Evolutionary conservation across 2,113 vertebrate species (phyloP).

Genomic region (Arothron firmamentum): DNA sequence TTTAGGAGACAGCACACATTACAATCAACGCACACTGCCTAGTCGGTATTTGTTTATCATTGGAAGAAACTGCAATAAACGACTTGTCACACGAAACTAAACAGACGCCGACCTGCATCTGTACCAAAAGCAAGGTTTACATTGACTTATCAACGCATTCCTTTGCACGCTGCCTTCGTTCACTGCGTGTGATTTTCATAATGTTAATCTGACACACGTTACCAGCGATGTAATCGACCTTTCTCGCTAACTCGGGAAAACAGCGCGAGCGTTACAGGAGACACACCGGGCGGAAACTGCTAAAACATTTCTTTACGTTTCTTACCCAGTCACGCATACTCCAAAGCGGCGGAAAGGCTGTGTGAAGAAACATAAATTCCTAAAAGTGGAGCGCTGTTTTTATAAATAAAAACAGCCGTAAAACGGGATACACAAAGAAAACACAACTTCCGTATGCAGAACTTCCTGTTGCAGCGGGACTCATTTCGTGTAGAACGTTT

Average conservation of each 20-base stretch:
- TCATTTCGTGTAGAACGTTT: slow-evolving; percentile 64
- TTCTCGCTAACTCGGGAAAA: slow-evolving; percentile 56
- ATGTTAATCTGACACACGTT: slow-evolving; percentile 15
- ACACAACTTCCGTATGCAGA: slow-evolving; percentile 76
- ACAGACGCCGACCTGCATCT: background rate
- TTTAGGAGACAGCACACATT: background rate
- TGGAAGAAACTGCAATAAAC: background rate
- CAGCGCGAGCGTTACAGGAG: slow-evolving; percentile 37
- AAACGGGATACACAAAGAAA: slow-evolving; percentile 82
- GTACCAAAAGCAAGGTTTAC: slow-evolving; percentile 9
- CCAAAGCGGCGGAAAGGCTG: slow-evolving; percentile 22
- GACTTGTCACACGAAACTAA: background rate
- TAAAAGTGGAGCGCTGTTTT: slow-evolving; percentile 60
- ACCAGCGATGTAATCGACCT: slow-evolving; percentile 30
- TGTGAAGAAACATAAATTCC: slow-evolving; percentile 17
- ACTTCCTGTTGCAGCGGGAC: slow-evolving; percentile 76
- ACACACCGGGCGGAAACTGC: slow-evolving; percentile 21
- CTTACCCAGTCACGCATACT: slow-evolving; percentile 64
- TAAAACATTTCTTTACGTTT: slow-evolving; percentile 16
- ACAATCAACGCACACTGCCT: background rate
- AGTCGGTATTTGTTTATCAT: slow-evolving; percentile 11
- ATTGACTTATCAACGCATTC: background rate
- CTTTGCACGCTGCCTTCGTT: background rate
- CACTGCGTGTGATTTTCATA: background rate
- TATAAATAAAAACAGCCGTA: slow-evolving; percentile 73